phyloP scores from a whole-genome alignment of 1,140 invertebrate genomes.

The Ceratina calcarata region DNA sequence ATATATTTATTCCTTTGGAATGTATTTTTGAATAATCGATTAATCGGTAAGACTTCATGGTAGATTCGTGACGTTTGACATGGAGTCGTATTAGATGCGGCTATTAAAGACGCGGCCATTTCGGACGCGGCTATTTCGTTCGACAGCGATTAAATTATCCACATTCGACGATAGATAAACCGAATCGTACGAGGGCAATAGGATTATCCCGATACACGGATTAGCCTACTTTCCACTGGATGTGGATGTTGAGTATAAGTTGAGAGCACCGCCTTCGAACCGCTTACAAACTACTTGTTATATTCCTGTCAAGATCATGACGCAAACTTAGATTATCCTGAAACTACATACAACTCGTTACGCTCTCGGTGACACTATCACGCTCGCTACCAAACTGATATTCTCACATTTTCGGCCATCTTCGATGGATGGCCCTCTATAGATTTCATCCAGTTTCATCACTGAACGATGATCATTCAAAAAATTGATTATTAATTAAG shows the following conservation, averaged over 20 bases:
- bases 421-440: neutral
- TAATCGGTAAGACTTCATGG: no score
- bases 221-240: conserved; percentile 52
- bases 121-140: neutral
- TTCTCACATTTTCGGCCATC: neutral
- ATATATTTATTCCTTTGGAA: no score
- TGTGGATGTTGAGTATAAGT: conserved; percentile 20
- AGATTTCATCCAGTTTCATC: no score
- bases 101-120: neutral
- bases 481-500: no score
- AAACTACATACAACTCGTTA: conserved; percentile 48
- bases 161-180: conserved; percentile 24
- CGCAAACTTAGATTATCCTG: conserved; percentile 60
- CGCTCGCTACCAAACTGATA: neutral
- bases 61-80: no score
- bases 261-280: conserved; percentile 44
- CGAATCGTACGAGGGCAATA: conserved; percentile 26
- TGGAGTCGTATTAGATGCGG: no score
- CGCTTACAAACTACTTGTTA: conserved; percentile 61
- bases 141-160: conserved; percentile 2
- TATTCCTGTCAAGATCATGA: conserved; percentile 61
- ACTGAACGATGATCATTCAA: no score
- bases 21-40: no score
- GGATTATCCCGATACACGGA: conserved; percentile 52
- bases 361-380: conserved; percentile 43